These are phyloP conservation scores for Rhimphoctona megacephalus DNA, from an alignment of 2,888 invertebrate genomes.

Conservation along the genomic window DNA sequence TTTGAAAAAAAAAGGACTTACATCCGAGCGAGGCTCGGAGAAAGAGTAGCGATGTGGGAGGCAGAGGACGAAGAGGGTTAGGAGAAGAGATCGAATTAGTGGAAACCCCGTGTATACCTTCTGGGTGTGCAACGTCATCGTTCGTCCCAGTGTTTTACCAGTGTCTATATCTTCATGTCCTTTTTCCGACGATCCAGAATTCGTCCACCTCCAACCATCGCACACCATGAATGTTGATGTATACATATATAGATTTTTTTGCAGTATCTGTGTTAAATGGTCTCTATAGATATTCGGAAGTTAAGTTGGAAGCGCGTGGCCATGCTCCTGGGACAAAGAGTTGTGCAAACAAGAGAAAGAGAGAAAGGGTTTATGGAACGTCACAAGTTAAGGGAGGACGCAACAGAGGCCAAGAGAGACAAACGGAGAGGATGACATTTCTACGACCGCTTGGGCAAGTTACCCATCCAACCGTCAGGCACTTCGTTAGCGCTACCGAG, in stretches of 20 bases:
- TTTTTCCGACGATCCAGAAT: conserved; percentile 63
- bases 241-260: conserved; percentile 14
- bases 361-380: conserved; percentile 44
- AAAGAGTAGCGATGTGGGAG: conserved; percentile 21
- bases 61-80: conserved; percentile 2
- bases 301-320: conserved; percentile 66
- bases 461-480: conserved; percentile 75
- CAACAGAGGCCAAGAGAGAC: conserved; percentile 42
- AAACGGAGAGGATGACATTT: conserved; percentile 77
- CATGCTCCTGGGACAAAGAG: conserved; percentile 82
- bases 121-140: conserved; percentile 29
- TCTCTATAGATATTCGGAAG: conserved; percentile 21
- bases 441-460: conserved; percentile 77
- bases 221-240: conserved; percentile 53
- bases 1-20: conserved; percentile 75
- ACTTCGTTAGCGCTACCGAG: conserved; percentile 82
- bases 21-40: conserved; percentile 71
- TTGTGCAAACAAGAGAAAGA: conserved; percentile 81
- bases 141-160: conserved; percentile 42
- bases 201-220: conserved; percentile 42
- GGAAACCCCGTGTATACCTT: conserved; percentile 5
- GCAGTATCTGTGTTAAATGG: not conserved
- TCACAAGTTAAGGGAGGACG: conserved; percentile 9
- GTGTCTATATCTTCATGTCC: conserved; percentile 60
- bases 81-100: conserved; percentile 26